phyloP scores from a whole-genome alignment of 2,888 invertebrate species.

The Phytoseiulus persimilis region DNA sequence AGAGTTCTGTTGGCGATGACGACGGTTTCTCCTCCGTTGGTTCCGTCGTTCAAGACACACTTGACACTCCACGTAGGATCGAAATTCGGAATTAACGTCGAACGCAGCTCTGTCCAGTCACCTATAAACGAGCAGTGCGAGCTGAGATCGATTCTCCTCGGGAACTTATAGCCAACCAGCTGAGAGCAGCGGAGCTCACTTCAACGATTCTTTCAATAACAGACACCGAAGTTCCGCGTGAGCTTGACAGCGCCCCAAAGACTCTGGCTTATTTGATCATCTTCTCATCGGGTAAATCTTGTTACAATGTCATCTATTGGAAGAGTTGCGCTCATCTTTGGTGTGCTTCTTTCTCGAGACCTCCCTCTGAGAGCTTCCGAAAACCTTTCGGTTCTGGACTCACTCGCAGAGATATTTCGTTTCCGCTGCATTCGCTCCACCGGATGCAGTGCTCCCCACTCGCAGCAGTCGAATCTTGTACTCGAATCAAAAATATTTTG shows the following conservation, averaged over 20 bases:
- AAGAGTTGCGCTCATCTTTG: neutral
- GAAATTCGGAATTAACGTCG: conserved; percentile 20
- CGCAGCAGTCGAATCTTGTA: too few relatives aligned
- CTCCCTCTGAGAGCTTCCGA: neutral
- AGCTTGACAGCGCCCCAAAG: neutral
- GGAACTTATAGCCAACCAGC: neutral
- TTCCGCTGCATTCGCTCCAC: too few relatives aligned
- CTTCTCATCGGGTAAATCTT: neutral
- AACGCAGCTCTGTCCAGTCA: conserved; percentile 31
- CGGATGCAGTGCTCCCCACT: too few relatives aligned
- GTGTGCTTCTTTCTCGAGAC: neutral
- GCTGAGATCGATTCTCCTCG: neutral
- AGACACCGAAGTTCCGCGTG: neutral
- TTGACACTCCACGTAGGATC: conserved; percentile 19
- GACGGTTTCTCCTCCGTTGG: neutral
- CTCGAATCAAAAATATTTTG: too few relatives aligned
- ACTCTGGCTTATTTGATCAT: neutral
- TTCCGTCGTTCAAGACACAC: neutral
- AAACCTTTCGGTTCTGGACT: too few relatives aligned
- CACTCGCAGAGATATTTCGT: too few relatives aligned
- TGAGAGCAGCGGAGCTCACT: neutral
- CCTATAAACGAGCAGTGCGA: neutral
- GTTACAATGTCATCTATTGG: neutral
- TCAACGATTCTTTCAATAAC: neutral
- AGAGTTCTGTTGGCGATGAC: neutral